These are phyloP conservation scores for Kryphioiulus occultus DNA, from an alignment of 2,888 invertebrate species.

Conservation along the genomic window DNA sequence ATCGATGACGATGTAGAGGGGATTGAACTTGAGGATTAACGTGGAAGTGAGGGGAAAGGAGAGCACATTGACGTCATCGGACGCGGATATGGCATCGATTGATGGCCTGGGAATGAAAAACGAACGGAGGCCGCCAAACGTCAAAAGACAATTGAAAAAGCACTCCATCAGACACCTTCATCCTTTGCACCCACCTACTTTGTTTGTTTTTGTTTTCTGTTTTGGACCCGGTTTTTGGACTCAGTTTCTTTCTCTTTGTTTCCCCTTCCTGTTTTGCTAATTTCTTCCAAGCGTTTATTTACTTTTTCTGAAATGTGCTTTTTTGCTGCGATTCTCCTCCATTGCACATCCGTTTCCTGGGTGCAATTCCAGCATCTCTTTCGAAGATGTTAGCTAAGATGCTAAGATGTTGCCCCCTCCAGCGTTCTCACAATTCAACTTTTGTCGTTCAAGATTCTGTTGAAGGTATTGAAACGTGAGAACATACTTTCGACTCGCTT, in stretches of 20 bases:
- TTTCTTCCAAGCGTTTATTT: background rate
- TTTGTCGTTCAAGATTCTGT: no score
- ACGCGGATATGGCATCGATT: constrained; percentile 33
- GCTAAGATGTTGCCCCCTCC: no score
- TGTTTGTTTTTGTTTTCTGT: background rate
- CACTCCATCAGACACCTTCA: background rate
- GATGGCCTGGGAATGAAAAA: constrained; percentile 12
- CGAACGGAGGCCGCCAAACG: background rate
- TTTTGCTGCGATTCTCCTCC: background rate
- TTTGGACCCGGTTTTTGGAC: background rate
- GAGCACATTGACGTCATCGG: constrained; percentile 48
- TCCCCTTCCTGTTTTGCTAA: background rate
- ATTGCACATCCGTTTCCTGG: background rate
- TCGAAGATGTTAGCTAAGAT: no score
- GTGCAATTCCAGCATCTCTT: background rate
- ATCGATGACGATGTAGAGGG: constrained; percentile 42
- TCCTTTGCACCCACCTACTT: background rate
- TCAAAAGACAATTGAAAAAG: constrained; percentile 6
- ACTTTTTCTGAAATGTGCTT: background rate
- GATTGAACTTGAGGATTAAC: constrained; percentile 43
- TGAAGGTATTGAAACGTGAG: no score
- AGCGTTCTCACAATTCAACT: no score
- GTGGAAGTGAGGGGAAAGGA: background rate
- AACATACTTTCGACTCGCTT: no score
- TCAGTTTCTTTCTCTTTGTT: background rate